These are phyloP conservation scores for Habropoda laboriosa DNA, from an alignment of 1,140 invertebrate species.

Conservation along the genomic window DNA sequence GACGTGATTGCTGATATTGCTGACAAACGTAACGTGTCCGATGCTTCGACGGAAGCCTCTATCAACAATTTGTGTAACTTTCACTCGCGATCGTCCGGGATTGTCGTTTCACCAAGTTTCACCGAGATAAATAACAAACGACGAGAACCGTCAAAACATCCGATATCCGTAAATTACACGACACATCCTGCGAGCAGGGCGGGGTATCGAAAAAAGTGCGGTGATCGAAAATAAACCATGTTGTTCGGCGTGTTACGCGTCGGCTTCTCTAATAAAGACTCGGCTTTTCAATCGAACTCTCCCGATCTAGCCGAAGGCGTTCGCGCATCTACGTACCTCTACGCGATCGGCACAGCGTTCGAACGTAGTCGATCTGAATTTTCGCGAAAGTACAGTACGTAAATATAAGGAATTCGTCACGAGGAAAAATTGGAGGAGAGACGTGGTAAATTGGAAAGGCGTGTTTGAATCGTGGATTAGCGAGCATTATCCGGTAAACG, in stretches of 20 bases:
- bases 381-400: too few species aligned
- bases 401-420: too few species aligned
- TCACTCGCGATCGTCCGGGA: neutral
- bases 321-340: neutral
- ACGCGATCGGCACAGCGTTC: too few species aligned
- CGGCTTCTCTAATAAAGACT: neutral
- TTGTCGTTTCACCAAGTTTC: too few species aligned
- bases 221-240: neutral
- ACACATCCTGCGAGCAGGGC: neutral
- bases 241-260: neutral
- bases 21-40: neutral
- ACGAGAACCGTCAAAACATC: neutral
- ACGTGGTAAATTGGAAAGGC: too few species aligned
- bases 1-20: neutral
- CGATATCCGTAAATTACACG: neutral
- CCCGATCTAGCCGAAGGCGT: neutral
- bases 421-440: too few species aligned
- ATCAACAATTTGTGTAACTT: slow-evolving; percentile 16
- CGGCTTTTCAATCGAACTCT: neutral
- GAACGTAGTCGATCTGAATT: too few species aligned
- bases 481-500: neutral
- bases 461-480: too few species aligned
- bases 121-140: neutral
- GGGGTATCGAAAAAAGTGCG: neutral
- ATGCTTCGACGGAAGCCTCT: neutral